Evolutionary conservation across 2,888 invertebrate genomes (phyloP), one percentile per base, ranked within the genome.

Genomic region (Deilephila elpenor): DNA sequence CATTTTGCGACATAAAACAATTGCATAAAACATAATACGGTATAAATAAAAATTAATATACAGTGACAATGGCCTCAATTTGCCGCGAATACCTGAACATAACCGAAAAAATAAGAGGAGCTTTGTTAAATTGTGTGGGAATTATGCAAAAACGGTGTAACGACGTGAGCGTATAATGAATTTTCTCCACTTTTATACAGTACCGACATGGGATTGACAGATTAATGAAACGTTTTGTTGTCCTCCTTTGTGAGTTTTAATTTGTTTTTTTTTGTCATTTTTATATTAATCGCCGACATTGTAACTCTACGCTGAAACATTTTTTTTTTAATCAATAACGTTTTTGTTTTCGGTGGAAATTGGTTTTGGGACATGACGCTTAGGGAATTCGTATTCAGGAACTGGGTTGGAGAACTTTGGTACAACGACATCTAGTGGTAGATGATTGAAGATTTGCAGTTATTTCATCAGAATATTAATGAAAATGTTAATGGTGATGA

Each of bases 11-110:
- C 25, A 11, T 25, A 3, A 59, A 59, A 59, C 14, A 29, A 59
- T 20, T 56, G n/a, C 56, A n/a, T 56, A 1, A 56, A 56, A 56
- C 56, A 56, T 56, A 56, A 56, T n/a, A 56, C n/a, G n/a, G 56
- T 56, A 56, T 56, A 56, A 62, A 62, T n/a, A 6, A 62, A 37
- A n/a, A 37, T 6, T 37, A n/a, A 37, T 8, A 62, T 59, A 8
- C 75, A 67, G 73, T 74, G 74, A 73, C 32, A 62, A 37, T 62
- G 34, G n/a, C 37, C 37, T 20, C 37, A 64, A 64, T 64, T 44
- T 44, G 8, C 72, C 53, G 73, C 72, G 56, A 70, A 78, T 51
- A 44, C 44, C 51, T 67, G 67, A 67, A 67, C 14, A 67, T 51
- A 51, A 67, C 25, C 44, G 64, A 44, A 64, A 56, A 64, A 64